Evolutionary conservation across 2,797 vertebrate species (phyloP), one percentile per base, ranked within the genome.

Genomic region (Microchirus variegatus): DNA sequence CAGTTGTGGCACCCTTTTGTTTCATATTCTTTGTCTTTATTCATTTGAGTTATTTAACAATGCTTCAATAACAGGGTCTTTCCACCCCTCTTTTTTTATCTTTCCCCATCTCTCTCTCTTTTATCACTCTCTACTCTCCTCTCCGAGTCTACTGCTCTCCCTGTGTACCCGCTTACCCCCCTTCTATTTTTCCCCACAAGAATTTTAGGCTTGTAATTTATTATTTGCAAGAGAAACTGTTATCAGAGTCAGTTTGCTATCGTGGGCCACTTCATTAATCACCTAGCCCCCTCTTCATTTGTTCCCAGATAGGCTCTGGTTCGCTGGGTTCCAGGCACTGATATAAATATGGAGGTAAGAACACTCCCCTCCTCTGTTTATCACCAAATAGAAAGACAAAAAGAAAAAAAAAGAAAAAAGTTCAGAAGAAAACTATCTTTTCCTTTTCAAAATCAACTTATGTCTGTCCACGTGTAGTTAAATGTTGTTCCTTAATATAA

Each of bases 191-290:
- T 73, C 61, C 75, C 75, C 31, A 67, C 66, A 84, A 68, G 84
- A 88, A 90, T 82, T 89, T 91, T 88, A 82, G 83, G 82, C 89
- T 85, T 84, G 85, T 90, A 91, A 93, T 94, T 93, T 93, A 92
- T 93, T 93, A 91, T 94, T 93, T 92, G 89, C 85, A 86, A 92
- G 88, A 86, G 83, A 93, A 90, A 89, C 87, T 77, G 89, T 92
- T 94, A 93, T 93, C 90, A 55, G 83, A 88, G 87, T 80, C 83
- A 91, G 89, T 92, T 93, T 90, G 82, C 91, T 91, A 91, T 93
- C 91, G 79, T 73, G 73, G 66, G 70, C 75, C 89, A 89, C 89
- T 92, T 93, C 93, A 94, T 94, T 94, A 94, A 93, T 94, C 93
- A 94, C 88, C 11, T 10, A 53, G 77, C 73, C 73, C 82, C 76